Evolutionary conservation across 2,888 invertebrate species (phyloP).

Genomic region (Lathronympha strigana): DNA sequence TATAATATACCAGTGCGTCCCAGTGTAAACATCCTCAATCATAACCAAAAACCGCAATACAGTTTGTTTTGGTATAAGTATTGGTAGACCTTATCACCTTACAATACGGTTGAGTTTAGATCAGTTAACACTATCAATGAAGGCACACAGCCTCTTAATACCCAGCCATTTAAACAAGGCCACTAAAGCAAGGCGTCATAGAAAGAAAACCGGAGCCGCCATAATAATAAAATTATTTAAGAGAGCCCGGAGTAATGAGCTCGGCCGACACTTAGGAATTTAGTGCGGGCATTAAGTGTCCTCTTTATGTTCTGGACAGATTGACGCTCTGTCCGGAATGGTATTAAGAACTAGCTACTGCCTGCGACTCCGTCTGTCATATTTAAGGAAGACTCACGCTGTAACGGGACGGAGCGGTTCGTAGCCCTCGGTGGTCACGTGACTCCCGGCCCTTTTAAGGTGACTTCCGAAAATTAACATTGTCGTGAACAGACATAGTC

Average conservation of each 20-base stretch:
- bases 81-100: too few relatives aligned
- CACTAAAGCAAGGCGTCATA: conserved; percentile 15
- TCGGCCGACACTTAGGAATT: conserved; percentile 25
- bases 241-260: conserved; percentile 23
- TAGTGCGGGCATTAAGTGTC: conserved; percentile 26
- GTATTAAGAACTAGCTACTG: neutral
- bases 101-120: too few relatives aligned
- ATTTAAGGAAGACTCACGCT: neutral
- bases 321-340: conserved; percentile 19
- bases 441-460: too few relatives aligned
- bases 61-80: too few relatives aligned
- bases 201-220: conserved; percentile 16
- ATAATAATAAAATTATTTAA: conserved; percentile 31
- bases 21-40: too few relatives aligned
- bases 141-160: neutral
- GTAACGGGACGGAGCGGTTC: too few relatives aligned
- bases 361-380: neutral
- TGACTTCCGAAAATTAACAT: too few relatives aligned
- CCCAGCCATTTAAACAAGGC: conserved; percentile 4
- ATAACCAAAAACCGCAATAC: too few relatives aligned
- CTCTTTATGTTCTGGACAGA: conserved; percentile 28
- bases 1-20: too few relatives aligned
- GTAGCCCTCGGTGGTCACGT: too few relatives aligned
- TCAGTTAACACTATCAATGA: too few relatives aligned
- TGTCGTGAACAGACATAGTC: too few relatives aligned